Evolutionary conservation across 2,113 vertebrate species (phyloP), one percentile per base, ranked within the genome.

Genomic region (Bambusicola thoracicus): DNA sequence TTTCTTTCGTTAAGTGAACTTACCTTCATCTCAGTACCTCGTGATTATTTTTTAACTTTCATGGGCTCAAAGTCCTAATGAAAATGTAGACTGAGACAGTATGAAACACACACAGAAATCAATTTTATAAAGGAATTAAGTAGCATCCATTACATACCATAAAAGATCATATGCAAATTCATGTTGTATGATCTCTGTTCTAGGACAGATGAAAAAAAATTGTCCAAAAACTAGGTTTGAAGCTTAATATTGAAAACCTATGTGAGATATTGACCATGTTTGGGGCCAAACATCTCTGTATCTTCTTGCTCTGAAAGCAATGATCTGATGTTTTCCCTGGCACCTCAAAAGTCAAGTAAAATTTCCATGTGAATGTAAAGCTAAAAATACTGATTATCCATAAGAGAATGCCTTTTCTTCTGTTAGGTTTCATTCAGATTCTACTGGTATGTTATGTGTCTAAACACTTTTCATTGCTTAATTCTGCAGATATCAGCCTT

Each of bases 81-180:
- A 55, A 85, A 69, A 61, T 30, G 14, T 29, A 19, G 22, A n/a
- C 41, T 38, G 9, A 19, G 16, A 13, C 11, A 44, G 4, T 34
- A 53, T 9, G 15, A 87, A 15, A 44, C 44, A 55, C 3, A 68
- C 2, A 15, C 20, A 78, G 66, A 89, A 75, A 78, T 1, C 34
- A 10, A 55, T 10, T 59, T 2, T 36, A 34, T 59, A 55, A 87
- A 72, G 25, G 10, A 38, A n/a, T 32, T 46, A 13, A 72, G 16
- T 34, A 58, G 5, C 14, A 55, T 9, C 2, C 12, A 32, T 32
- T 66, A 18, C 25, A 43, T 0, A 0, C 38, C 12, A 41, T 36
- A 63, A 4, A 72, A 41, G 29, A 38, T 4, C 22, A 48, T 29
- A 19, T 12, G 76, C 20, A 4, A 67, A 63, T 51, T 66, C 44